Percentiles rank a stretch among this genome's conserved stretches.
Conservation (phyloP, 1,140 invertebrate species). For the Radopholus similis region DNA sequence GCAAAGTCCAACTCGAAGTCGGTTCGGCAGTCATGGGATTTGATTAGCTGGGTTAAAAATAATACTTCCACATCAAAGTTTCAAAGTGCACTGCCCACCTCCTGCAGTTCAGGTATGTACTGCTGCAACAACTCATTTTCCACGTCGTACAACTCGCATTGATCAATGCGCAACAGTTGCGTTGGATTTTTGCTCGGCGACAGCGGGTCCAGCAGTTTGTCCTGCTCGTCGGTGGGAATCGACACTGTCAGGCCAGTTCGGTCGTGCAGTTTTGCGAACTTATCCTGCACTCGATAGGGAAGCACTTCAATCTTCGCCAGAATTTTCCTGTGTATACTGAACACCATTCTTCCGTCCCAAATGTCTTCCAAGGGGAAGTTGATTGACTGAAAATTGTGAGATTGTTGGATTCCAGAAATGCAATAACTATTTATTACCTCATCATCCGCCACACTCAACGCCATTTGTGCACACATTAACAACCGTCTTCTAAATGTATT, state of each 20-base stretch:
- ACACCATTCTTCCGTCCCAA: constrained; percentile 43
- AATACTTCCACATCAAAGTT: background rate
- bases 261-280: constrained; percentile 50
- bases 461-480: background rate
- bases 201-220: constrained; percentile 49
- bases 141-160: constrained; percentile 14
- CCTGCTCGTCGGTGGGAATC: constrained; percentile 46
- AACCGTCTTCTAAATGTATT: constrained; percentile 7
- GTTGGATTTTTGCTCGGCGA: constrained; percentile 24
- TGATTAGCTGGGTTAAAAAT: background rate
- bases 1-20: constrained; percentile 13
- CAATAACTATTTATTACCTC: constrained; percentile 19
- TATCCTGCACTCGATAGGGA: constrained; percentile 50
- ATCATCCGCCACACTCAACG: background rate
- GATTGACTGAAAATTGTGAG: constrained; percentile 38
- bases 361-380: constrained; percentile 43
- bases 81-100: constrained; percentile 1
- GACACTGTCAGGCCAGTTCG: constrained; percentile 39
- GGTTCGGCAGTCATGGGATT: background rate
- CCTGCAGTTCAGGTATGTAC: constrained; percentile 26
- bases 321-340: constrained; percentile 39
- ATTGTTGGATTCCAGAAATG: background rate
- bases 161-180: constrained; percentile 12
- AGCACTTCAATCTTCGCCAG: constrained; percentile 26
- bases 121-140: constrained; percentile 39